Evolutionary conservation across 1,140 invertebrate genomes (phyloP).

Genomic region (Meloidogyne exigua): DNA sequence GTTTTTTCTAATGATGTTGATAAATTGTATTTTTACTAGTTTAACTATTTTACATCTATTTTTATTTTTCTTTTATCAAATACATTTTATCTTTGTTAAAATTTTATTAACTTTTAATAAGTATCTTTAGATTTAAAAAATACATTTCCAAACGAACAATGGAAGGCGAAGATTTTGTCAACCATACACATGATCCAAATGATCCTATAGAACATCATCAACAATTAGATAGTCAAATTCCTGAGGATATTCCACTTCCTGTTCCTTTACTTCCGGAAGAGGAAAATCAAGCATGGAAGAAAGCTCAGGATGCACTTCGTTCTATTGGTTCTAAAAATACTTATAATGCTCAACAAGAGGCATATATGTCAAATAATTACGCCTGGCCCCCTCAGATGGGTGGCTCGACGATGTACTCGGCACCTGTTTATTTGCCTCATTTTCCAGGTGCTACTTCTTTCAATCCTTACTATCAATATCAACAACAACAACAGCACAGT

Average conservation of each 20-base stretch:
- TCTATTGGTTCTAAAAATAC: conserved; percentile 13
- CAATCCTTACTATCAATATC: conserved; percentile 24
- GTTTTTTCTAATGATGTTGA: not conserved
- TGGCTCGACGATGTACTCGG: not conserved
- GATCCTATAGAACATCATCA: not conserved
- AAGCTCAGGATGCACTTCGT: conserved; percentile 23
- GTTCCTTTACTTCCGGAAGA: not conserved
- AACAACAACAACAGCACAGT: conserved; percentile 2
- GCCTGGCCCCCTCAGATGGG: not conserved
- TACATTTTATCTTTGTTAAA: not conserved
- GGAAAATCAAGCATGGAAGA: conserved; percentile 21
- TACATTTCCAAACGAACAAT: not conserved
- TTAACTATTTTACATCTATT: not conserved
- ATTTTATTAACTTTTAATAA: no score
- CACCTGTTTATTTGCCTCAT: conserved; percentile 1
- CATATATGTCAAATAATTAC: not conserved
- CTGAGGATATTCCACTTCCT: not conserved
- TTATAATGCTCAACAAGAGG: not conserved
- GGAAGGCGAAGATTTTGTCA: not conserved
- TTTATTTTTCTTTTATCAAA: not conserved
- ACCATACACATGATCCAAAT: not conserved
- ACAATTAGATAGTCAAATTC: not conserved
- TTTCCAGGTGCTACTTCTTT: not conserved
- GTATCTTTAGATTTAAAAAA: no score
- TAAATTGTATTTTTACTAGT: not conserved